Percentiles rank a stretch among this genome's conserved stretches.
phyloP scores from a whole-genome alignment of 2,888 invertebrate species.

The Quadroppia sp. region DNA sequence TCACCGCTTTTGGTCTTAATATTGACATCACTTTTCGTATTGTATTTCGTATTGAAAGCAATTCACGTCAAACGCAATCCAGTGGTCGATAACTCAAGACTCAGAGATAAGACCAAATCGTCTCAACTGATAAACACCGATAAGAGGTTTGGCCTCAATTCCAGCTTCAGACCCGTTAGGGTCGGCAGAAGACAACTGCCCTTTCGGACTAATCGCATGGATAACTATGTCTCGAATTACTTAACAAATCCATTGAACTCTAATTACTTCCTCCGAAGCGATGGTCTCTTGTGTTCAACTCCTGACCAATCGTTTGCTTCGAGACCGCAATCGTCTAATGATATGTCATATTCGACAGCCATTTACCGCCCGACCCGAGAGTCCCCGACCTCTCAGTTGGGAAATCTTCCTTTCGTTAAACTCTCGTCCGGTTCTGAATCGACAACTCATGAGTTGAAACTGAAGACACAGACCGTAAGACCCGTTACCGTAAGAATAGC shows the following conservation, averaged over 20 bases:
- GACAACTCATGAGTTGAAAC: constrained; percentile 5
- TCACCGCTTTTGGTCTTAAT: constrained; percentile 12
- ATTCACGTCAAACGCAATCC: constrained; percentile 7
- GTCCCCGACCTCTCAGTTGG: constrained; percentile 29
- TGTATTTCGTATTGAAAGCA: not conserved
- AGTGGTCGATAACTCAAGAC: not conserved
- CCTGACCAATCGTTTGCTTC: not conserved
- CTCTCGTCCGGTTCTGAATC: not conserved
- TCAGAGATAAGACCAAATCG: not conserved
- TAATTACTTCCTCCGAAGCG: constrained; percentile 16
- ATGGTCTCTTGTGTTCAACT: not conserved
- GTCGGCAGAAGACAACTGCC: constrained; percentile 10
- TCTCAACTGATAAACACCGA: not conserved
- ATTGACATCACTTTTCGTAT: not conserved
- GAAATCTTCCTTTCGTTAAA: constrained; percentile 13
- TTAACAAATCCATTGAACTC: not conserved
- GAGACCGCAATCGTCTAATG: not conserved
- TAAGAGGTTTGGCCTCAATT: not conserved
- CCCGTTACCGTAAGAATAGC: constrained; percentile 24
- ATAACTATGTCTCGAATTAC: constrained; percentile 8
- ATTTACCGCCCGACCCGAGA: not conserved
- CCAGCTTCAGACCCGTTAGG: not conserved
- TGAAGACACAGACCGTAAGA: not conserved
- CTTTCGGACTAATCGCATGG: not conserved
- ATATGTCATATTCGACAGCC: not conserved